Conservation (phyloP, 1,140 invertebrate genomes). For the Doryteuthis pealeii region DNA sequence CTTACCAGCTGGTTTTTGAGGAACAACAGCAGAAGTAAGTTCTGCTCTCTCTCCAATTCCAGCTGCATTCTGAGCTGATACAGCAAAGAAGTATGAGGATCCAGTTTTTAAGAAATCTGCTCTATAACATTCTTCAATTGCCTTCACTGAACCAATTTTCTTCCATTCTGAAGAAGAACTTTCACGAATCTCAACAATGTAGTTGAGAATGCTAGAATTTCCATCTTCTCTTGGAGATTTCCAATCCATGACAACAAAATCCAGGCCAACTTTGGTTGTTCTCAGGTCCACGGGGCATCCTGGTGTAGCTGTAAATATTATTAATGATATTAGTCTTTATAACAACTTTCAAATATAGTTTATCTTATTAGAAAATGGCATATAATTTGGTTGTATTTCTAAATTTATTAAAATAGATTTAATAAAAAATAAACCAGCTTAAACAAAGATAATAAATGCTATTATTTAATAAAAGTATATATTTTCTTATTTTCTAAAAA, state of each 20-base stretch:
- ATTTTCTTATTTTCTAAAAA: no score
- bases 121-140: conserved; percentile 58
- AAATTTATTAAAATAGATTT: no score
- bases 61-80: conserved; percentile 91
- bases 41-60: conserved; percentile 91
- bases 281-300: conserved; percentile 90
- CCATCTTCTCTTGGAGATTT: conserved; percentile 86
- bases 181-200: conserved; percentile 47
- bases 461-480: no score
- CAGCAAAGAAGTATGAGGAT: conserved; percentile 95
- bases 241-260: conserved; percentile 94
- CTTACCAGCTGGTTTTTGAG: conserved; percentile 44
- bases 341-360: no score
- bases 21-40: conserved; percentile 75
- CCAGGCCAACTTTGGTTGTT: conserved; percentile 87
- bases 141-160: conserved; percentile 40
- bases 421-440: no score
- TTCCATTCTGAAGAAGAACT: conserved; percentile 45
- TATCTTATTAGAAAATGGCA: conserved; percentile 70
- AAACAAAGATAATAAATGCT: no score
- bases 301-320: conserved; percentile 73
- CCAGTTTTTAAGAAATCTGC: conserved; percentile 82
- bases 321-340: conserved; percentile 59
- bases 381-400: no score
- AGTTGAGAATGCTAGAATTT: conserved; percentile 80